These are phyloP conservation scores for Caranx ignobilis DNA, from an alignment of 2,113 vertebrate species.

Conservation along the genomic window DNA sequence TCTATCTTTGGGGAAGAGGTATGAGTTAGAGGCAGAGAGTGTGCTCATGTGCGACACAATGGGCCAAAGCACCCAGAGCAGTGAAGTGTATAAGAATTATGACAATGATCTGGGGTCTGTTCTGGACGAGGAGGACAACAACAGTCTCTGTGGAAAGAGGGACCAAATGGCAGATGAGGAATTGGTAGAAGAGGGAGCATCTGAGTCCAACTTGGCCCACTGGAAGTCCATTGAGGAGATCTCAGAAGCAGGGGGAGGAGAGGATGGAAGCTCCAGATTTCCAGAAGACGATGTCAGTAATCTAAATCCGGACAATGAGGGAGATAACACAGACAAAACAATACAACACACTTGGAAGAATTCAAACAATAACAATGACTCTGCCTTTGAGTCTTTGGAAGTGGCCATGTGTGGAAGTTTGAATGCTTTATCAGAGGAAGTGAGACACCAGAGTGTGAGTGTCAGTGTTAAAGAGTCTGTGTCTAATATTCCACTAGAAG, in stretches of 20 bases:
- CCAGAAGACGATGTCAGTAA: conserved; percentile 82
- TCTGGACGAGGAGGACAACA: conserved; percentile 80
- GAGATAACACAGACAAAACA: conserved; percentile 59
- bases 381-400: conserved; percentile 57
- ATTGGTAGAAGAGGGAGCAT: conserved; percentile 50
- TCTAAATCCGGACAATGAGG: conserved; percentile 74
- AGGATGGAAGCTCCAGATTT: conserved; percentile 75
- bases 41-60: conserved; percentile 79
- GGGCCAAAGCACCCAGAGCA: conserved; percentile 66
- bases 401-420: conserved; percentile 73
- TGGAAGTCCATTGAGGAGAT: conserved; percentile 85
- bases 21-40: conserved; percentile 79
- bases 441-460: conserved; percentile 67
- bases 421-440: conserved; percentile 84
- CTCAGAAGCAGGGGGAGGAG: conserved; percentile 82
- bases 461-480: conserved; percentile 73
- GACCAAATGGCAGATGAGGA: conserved; percentile 72
- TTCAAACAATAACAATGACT: conserved; percentile 64
- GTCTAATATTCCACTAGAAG: conserved; percentile 80
- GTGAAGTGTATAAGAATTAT: conserved; percentile 53
- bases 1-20: conserved; percentile 74
- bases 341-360: conserved; percentile 69
- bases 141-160: conserved; percentile 67
- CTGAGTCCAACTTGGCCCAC: conserved; percentile 78
- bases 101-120: conserved; percentile 65